Evolutionary conservation across 2,113 vertebrate species (phyloP), one percentile per base, ranked within the genome.

Genomic region (Mormoops blainvillei): DNA sequence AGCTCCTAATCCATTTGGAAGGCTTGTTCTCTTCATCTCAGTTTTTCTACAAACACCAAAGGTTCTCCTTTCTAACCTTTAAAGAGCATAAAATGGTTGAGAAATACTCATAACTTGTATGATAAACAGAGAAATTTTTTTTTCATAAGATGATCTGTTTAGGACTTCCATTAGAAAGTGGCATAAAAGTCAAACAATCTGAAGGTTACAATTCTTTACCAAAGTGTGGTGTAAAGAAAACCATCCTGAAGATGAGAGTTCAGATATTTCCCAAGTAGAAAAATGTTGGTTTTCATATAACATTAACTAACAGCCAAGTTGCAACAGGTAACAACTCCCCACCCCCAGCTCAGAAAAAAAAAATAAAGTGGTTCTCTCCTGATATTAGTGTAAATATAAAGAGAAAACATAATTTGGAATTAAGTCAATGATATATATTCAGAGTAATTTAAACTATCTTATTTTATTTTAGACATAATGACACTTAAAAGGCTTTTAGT

Each of bases 331-430:
- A 56, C n/a, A 84, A 33, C 15, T 58, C 61, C 38, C 11, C 33
- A 61, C 22, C 31, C 58, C 12, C 41, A 56, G 28, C 5, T 81
- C 22, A 52, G 19, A 41, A 88, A 85, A 20, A 31, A 63, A 43
- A 76, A 26, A 48, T 50, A 16, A 82, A 45, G 5, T 52, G 38
- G 26, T 36, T 87, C 19, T 63, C 33, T 65, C 20, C 48, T 84
- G 15, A 91, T 77, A 70, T 43, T 7, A 61, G 11, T 41, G 67
- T 80, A 97, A 82, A 71, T 19, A 65, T 9, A 87, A 70, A 65
- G 19, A 96, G 36, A 95, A 76, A 28, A 94, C 82, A 56, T 28
- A 74, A 58, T 73, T 33, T 56, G 56, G 31, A 95, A 93, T 81
- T 52, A 65, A 89, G 12, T 81, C 24, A 88, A 52, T 67, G 43